Base-by-base conservation (phyloP, 2,113 vertebrate species). In the Canis aureus region DNA sequence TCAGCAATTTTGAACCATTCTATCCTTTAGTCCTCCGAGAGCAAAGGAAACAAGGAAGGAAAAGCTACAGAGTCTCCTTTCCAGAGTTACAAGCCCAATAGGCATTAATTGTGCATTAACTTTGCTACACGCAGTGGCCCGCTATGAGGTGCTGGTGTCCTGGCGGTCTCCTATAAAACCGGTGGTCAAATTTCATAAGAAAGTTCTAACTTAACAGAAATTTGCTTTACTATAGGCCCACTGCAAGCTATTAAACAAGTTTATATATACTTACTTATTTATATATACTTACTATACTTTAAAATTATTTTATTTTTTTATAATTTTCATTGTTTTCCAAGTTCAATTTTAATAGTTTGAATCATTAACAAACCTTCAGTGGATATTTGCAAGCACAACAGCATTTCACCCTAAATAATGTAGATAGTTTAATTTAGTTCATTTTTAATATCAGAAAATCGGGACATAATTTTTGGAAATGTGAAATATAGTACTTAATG, bases 291-390 rank as follows among this genome's bases (percentile, higher is more conserved):
- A 43, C 32, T 53, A 82, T 32, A 79, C 62, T 80, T 64, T 53
- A 80, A 67, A 91, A 89, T 74, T 49, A 57, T 55, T 93, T 83
- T 83, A 57, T 83, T 69, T 97, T 83, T 62, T 82, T 85, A 69
- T 2, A 74, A 38, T 79, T 67, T 81, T 85, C n/a, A 94, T 55
- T 73, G 23, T 43, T 87, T 94, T 81, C 85, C 10, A 89, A 96
- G 83, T 92, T 59, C 38, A 69, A 62, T 71, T 20, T 88, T n/a
- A 92, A 49, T 29, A 94, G 19, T 64, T 96, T 60, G 15, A 73
- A 60, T 43, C 43, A 93, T 25, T 91, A 76, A 69, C 7, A 73
- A 86, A 76, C 35, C 22, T 90, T 84, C 23, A 76, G 5, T 78
- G 13, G 49, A 25, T 64, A 85, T 84, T 74, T 38, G 38, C 12